A percentile compares a stretch with the other conserved stretches of the same genome.
These are phyloP conservation scores for Drosophila prosaltans DNA, from an alignment of 1,140 invertebrate genomes.

Conservation along the genomic window DNA sequence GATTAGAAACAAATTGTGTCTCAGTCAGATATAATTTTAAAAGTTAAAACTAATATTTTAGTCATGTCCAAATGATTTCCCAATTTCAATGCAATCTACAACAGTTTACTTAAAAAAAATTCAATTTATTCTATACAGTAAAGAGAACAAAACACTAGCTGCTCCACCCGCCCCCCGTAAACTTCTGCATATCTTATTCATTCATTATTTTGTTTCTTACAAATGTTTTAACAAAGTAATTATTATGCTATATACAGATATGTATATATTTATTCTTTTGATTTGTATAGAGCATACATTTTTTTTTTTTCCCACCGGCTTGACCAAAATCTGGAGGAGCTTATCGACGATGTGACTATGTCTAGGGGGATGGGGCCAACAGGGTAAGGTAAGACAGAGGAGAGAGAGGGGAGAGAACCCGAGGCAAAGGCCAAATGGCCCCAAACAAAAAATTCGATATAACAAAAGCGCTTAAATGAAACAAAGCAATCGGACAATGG, in stretches of 20 bases:
- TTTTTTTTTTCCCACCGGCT: constrained; percentile 30
- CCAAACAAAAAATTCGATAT: constrained; percentile 56
- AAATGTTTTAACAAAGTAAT: constrained; percentile 2
- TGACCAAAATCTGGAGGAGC: constrained; percentile 2
- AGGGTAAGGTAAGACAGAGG: background rate
- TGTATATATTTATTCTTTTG: background rate
- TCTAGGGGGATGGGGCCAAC: background rate
- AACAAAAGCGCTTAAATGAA: constrained; percentile 82
- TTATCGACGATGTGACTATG: background rate
- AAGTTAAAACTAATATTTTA: too few relatives aligned
- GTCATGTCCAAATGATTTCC: too few relatives aligned
- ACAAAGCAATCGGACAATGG: constrained; percentile 77
- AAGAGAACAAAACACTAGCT: too few relatives aligned
- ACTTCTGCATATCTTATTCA: background rate
- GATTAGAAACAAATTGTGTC: too few relatives aligned
- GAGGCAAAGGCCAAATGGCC: constrained; percentile 25
- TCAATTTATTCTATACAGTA: too few relatives aligned
- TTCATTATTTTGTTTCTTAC: constrained; percentile 1
- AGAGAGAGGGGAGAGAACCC: constrained; percentile 14
- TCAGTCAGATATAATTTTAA: too few relatives aligned
- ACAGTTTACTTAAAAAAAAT: background rate
- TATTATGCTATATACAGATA: background rate
- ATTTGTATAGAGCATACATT: constrained; percentile 29
- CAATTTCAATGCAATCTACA: background rate
- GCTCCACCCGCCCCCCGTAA: too few relatives aligned